phyloP scores from a whole-genome alignment of 2,888 invertebrate species.

The Cryptus viduatorius region DNA sequence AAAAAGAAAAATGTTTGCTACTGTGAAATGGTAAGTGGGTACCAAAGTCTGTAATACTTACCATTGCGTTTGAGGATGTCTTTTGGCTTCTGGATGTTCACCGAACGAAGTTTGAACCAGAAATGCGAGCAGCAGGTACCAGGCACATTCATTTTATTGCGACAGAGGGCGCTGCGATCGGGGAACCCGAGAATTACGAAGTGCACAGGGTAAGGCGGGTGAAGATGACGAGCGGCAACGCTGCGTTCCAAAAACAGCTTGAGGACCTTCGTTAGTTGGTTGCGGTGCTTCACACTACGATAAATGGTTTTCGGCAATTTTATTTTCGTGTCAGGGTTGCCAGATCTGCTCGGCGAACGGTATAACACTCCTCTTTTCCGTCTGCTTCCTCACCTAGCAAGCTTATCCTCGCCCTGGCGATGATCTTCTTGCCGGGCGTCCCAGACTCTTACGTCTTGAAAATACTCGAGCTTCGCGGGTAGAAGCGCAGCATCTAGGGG shows the following conservation, averaged over 20 bases:
- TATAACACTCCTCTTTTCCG: neutral
- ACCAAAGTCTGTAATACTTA: slow-evolving; percentile 77
- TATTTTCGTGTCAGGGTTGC: slow-evolving; percentile 79
- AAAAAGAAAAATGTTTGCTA: neutral
- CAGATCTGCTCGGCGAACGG: slow-evolving; percentile 70
- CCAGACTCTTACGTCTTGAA: slow-evolving; percentile 58
- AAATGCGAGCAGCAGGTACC: slow-evolving; percentile 91
- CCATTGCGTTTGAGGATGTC: slow-evolving; percentile 84
- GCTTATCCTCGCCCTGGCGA: slow-evolving; percentile 21
- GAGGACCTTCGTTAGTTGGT: slow-evolving; percentile 74
- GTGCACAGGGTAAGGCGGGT: slow-evolving; percentile 39
- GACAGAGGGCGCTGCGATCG: slow-evolving; percentile 90
- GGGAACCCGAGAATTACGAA: slow-evolving; percentile 86
- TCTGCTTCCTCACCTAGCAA: slow-evolving; percentile 4
- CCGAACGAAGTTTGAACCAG: slow-evolving; percentile 92
- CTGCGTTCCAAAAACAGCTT: slow-evolving; percentile 83
- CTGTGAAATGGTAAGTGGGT: neutral
- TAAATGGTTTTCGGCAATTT: slow-evolving; percentile 79
- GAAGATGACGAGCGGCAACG: slow-evolving; percentile 74
- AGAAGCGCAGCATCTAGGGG: slow-evolving; percentile 32
- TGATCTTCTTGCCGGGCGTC: slow-evolving; percentile 36
- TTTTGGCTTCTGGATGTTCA: slow-evolving; percentile 87
- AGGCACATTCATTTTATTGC: slow-evolving; percentile 91
- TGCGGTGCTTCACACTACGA: slow-evolving; percentile 76
- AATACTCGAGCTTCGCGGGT: slow-evolving; percentile 65